Conservation (phyloP, 2,113 vertebrate genomes). For the Bubo blakistoni region DNA sequence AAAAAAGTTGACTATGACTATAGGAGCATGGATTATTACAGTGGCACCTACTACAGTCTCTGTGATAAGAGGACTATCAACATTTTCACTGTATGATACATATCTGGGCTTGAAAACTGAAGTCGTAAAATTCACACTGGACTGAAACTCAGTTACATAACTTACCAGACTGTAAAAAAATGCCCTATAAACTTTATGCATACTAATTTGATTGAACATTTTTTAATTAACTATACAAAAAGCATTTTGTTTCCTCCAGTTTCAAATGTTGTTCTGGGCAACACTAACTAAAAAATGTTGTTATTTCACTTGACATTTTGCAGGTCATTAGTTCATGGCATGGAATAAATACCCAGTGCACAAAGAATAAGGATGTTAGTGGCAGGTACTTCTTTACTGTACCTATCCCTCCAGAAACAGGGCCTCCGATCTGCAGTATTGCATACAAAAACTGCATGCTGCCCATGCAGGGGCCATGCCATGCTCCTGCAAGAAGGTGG, state of each 20-base stretch:
- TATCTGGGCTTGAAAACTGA: background rate
- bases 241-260: background rate
- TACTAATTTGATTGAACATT: background rate
- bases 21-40: constrained; percentile 27
- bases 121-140: background rate
- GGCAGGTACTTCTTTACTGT: background rate
- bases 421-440: background rate
- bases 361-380: background rate
- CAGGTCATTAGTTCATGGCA: background rate
- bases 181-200: background rate
- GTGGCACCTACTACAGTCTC: background rate
- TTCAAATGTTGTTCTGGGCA: background rate
- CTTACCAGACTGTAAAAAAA: background rate
- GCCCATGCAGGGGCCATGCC: background rate
- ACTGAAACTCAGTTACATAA: background rate
- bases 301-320: background rate
- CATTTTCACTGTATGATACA: background rate
- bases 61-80: constrained; percentile 3
- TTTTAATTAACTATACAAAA: constrained; percentile 7
- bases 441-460: background rate
- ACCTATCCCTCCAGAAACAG: background rate
- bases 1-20: constrained; percentile 50
- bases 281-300: background rate
- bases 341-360: background rate
- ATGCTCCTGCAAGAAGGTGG: background rate